These are phyloP conservation scores for Naso thynnoides DNA, from an alignment of 2,797 vertebrate genomes.

Conservation along the genomic window DNA sequence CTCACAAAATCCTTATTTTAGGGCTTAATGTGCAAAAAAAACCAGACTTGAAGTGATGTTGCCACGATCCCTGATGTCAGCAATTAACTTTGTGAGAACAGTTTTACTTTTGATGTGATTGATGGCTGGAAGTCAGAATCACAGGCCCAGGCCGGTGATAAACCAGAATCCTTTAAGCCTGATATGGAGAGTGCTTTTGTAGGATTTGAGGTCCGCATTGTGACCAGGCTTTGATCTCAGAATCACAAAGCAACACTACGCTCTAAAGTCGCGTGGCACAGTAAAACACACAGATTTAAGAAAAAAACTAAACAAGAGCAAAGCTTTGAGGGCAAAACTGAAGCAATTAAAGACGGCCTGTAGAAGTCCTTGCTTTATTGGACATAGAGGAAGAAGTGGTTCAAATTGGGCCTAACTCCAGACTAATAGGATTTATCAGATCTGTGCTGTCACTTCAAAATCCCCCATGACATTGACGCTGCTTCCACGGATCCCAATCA, in stretches of 20 bases:
- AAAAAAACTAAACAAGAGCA: slow-evolving; percentile 2
- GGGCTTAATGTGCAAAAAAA: no score
- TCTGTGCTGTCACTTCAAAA: slow-evolving; percentile 50
- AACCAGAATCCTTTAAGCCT: neutral
- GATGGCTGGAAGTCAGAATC: neutral
- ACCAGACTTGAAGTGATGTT: neutral
- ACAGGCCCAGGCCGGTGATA: neutral
- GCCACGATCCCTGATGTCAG: neutral
- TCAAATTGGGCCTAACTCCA: slow-evolving; percentile 28
- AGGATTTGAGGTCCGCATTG: neutral
- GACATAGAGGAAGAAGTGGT: slow-evolving; percentile 11
- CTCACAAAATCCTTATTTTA: no score
- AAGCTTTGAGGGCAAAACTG: slow-evolving; percentile 10
- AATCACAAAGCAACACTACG: neutral
- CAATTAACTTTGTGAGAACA: no score
- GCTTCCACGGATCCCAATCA: slow-evolving; percentile 54
- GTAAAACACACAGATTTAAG: neutral
- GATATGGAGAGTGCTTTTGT: neutral
- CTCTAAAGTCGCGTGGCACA: neutral
- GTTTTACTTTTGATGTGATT: no score
- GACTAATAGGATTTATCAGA: slow-evolving; percentile 60
- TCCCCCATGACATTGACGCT: slow-evolving; percentile 29
- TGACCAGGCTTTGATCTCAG: slow-evolving; percentile 15
- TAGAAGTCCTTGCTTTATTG: slow-evolving; percentile 17
- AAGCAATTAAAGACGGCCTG: slow-evolving; percentile 33